Conservation (phyloP, 2,113 vertebrate species). For the Misgurnus anguillicaudatus region DNA sequence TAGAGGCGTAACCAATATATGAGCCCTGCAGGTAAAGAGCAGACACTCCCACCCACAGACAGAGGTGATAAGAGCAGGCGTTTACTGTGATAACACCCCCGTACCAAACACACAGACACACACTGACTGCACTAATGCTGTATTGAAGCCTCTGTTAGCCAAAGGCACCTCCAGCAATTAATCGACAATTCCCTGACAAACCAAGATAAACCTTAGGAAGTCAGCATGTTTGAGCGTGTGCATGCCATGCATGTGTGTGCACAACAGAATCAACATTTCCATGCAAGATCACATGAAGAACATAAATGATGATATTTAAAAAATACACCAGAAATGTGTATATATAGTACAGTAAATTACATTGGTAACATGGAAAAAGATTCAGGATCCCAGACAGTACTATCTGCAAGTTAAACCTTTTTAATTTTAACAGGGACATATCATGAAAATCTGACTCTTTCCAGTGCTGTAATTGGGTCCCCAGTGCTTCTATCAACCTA, state of each 20-base stretch:
- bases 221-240: background rate
- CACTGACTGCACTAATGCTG: background rate
- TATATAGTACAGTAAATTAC: too few relatives aligned
- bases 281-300: background rate
- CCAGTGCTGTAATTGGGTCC: too few relatives aligned
- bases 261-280: background rate
- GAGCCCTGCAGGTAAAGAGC: slow-evolving; percentile 3
- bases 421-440: too few relatives aligned
- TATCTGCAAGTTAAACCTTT: too few relatives aligned
- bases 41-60: slow-evolving; percentile 34
- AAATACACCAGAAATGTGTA: background rate
- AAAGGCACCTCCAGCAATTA: slow-evolving; percentile 55
- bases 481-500: too few relatives aligned
- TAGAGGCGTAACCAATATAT: background rate
- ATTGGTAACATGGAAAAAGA: too few relatives aligned
- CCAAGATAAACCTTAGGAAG: slow-evolving; percentile 50
- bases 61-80: slow-evolving; percentile 51
- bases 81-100: slow-evolving; percentile 57
- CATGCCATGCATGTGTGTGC: background rate
- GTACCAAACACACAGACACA: slow-evolving; percentile 28
- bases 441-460: too few relatives aligned
- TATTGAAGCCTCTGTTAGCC: slow-evolving; percentile 29
- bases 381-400: too few relatives aligned
- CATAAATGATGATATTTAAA: too few relatives aligned
- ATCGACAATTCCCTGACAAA: slow-evolving; percentile 56